Percentiles rank a stretch among this genome's conserved stretches.
These are phyloP conservation scores for Buathra laborator DNA, from an alignment of 2,888 invertebrate species.

Conservation along the genomic window DNA sequence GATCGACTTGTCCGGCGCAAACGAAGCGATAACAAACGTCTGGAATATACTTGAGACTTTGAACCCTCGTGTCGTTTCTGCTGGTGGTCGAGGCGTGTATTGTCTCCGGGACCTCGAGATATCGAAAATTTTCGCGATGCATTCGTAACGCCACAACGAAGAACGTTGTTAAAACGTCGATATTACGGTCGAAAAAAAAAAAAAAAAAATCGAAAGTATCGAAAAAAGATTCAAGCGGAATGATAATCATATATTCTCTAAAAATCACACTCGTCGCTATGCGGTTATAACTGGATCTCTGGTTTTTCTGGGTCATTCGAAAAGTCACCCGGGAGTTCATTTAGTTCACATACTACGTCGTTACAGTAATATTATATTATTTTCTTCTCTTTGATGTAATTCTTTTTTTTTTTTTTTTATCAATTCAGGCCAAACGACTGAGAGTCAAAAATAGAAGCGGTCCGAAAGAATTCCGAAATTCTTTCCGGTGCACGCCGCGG, in stretches of 20 bases:
- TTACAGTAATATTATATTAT: too few species aligned
- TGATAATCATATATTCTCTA: background rate
- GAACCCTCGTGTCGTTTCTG: conserved; percentile 46
- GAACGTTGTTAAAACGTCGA: background rate
- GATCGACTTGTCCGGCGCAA: conserved; percentile 22
- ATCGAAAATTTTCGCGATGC: background rate
- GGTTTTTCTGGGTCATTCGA: conserved; percentile 51
- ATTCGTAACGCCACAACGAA: background rate
- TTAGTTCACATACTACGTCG: background rate
- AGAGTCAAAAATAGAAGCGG: background rate
- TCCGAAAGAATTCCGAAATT: background rate
- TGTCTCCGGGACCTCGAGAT: background rate
- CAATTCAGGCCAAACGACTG: conserved; percentile 18
- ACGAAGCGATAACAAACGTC: conserved; percentile 59
- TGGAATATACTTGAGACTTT: conserved; percentile 68
- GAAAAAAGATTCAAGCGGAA: background rate
- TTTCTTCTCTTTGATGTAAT: background rate
- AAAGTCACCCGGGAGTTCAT: conserved; percentile 35
- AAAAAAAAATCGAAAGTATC: background rate
- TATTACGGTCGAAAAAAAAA: background rate
- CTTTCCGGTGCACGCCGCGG: background rate
- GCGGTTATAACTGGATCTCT: conserved; percentile 39
- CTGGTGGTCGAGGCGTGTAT: background rate
- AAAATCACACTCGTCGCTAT: background rate
- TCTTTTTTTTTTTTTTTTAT: conserved; percentile 7